Evolutionary conservation across 2,797 vertebrate species (phyloP).

Genomic region (Spondyliosoma cantharus): DNA sequence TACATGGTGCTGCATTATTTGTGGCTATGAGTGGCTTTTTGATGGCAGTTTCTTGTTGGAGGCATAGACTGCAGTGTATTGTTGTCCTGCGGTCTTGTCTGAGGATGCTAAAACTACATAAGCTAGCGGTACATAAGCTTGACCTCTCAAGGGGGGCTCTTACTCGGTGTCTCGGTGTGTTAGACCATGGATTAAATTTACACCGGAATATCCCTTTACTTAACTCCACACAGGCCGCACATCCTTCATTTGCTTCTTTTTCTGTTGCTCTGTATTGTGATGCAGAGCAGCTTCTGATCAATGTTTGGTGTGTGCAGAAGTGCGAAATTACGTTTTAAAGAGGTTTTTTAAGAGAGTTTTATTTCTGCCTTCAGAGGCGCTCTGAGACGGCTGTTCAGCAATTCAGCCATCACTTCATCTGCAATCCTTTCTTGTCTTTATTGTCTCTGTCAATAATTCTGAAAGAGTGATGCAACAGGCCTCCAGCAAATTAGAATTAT

Average conservation of each 20-base stretch:
- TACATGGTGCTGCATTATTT: too few relatives aligned
- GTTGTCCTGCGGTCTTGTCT: too few relatives aligned
- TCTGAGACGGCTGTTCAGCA: not conserved
- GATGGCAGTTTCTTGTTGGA: too few relatives aligned
- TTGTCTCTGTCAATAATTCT: slow-evolving; percentile 1
- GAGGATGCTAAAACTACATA: too few relatives aligned
- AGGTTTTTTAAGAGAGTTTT: not conserved
- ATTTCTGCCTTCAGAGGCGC: not conserved
- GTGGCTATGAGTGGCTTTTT: too few relatives aligned
- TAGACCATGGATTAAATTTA: too few relatives aligned
- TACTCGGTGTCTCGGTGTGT: too few relatives aligned
- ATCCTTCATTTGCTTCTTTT: not conserved
- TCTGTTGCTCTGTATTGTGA: not conserved
- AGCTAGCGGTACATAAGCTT: too few relatives aligned
- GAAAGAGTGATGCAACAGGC: not conserved
- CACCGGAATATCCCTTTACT: too few relatives aligned
- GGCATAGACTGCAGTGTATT: too few relatives aligned
- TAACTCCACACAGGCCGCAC: not conserved
- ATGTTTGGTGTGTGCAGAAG: not conserved
- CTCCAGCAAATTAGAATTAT: not conserved
- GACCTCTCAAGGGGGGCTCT: too few relatives aligned
- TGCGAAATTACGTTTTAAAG: not conserved
- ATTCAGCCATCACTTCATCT: not conserved
- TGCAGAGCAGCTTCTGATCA: not conserved
- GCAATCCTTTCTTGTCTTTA: not conserved